Percentiles rank a stretch among this genome's conserved stretches.
phyloP scores from a whole-genome alignment of 2,113 vertebrate genomes.

The Poeciliopsis turrubarensis region DNA sequence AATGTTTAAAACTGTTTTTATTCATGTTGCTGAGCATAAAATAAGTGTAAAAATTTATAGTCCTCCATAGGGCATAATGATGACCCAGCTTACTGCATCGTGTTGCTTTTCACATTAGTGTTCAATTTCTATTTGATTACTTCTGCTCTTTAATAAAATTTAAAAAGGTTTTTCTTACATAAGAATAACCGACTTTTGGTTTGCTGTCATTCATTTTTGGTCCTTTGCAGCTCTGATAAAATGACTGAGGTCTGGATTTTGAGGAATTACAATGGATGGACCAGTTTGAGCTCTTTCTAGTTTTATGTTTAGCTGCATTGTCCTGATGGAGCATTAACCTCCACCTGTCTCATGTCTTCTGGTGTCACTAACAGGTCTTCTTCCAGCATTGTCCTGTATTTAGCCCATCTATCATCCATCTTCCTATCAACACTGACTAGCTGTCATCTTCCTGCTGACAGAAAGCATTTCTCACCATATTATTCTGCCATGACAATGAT shows the following conservation, averaged over 20 bases:
- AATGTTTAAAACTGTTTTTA: background rate
- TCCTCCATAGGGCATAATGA: background rate
- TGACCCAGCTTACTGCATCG: conserved; percentile 1
- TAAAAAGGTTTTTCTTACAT: background rate
- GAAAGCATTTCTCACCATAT: background rate
- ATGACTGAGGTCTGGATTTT: background rate
- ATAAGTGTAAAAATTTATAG: too few relatives aligned
- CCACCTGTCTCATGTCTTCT: background rate
- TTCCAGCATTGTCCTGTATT: background rate
- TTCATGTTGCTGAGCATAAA: background rate
- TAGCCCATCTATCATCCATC: background rate
- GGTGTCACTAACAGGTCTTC: background rate
- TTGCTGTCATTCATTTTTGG: background rate
- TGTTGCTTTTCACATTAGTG: conserved; percentile 44
- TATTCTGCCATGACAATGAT: background rate
- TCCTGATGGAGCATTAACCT: background rate
- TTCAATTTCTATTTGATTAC: conserved; percentile 5
- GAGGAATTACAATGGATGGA: background rate
- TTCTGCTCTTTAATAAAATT: conserved; percentile 48
- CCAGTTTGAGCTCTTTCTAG: background rate
- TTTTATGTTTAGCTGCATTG: background rate
- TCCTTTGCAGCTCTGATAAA: background rate
- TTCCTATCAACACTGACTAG: background rate
- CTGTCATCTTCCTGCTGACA: background rate
- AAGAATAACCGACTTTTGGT: background rate